Evolutionary conservation across 2,797 vertebrate genomes (phyloP), one percentile per base, ranked within the genome.

Genomic region (Pelodytes ibericus): DNA sequence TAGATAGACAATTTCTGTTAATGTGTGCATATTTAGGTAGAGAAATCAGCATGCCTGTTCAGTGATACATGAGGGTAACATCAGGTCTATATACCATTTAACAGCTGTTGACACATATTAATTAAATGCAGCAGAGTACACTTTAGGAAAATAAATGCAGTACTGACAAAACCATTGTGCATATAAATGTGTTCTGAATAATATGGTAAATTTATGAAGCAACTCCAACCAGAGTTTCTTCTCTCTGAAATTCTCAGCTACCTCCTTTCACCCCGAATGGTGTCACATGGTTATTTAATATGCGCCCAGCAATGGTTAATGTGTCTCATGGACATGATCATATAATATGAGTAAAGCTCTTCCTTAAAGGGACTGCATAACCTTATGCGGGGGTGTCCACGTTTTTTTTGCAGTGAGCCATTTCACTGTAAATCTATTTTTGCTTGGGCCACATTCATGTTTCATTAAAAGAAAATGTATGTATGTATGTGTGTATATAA

Each of bases 51-150:
- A 66, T 71, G 68, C 51, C 60, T 72, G 53, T 41, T 57, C 51
- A 64, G 58, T 71, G 74, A 77, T 77, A 77, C 75, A 77, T 71
- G 67, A 77, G 47, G 68, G 60, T 41, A 77, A 71, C 75, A 71
- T 65, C 67, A 69, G 75, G 67, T 71, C 67, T 65, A 64, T 71
- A 77, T 77, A 71, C 67, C 75, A 71, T 77, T 77, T 71, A 77
- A 77, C 75, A 77, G 68, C 75, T 77, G 75, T 71, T 77, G 61
- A 77, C 61, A 18, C 59, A 49, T 66, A 77, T 77, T 77, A 77
- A 77, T 71, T 64, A 77, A 71, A 71, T 71, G 60, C 68, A 22
- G 66, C 74, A 63, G 60, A 61, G 49, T 61, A 59, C 49, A 49
- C 53, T 64, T 71, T 64, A 77, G 67, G 47, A 65, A 39, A 66